These are phyloP conservation scores for Chauna torquata DNA, from an alignment of 2,113 vertebrate species.

Conservation along the genomic window DNA sequence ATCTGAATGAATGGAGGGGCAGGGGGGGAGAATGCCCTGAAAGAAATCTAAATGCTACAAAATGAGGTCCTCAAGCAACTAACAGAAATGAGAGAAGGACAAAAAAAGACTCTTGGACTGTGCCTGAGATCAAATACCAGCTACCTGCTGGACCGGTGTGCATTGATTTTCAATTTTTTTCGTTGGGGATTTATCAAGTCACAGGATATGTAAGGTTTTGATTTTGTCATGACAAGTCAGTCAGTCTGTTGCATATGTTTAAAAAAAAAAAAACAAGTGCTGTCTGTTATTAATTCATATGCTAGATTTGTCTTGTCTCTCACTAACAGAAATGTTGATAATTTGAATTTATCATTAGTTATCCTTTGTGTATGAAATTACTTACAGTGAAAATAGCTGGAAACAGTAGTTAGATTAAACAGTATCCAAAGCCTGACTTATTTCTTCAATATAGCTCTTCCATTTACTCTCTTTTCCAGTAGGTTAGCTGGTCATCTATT, in stretches of 20 bases:
- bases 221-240: background rate
- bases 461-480: background rate
- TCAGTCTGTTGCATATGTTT: background rate
- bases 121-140: background rate
- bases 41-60: background rate
- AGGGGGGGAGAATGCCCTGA: background rate
- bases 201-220: background rate
- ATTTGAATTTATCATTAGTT: background rate
- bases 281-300: background rate
- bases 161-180: background rate
- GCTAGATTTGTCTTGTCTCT: background rate
- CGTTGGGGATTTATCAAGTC: background rate
- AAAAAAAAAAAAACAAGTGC: background rate
- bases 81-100: background rate
- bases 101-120: background rate
- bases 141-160: background rate
- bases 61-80: background rate
- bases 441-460: background rate
- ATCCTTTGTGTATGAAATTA: background rate
- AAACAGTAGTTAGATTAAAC: background rate
- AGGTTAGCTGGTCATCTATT: background rate
- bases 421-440: background rate
- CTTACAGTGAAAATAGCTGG: background rate
- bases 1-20: background rate
- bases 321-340: background rate